These are phyloP conservation scores for Doris montereyensis DNA, from an alignment of 2,888 invertebrate species.

Conservation along the genomic window DNA sequence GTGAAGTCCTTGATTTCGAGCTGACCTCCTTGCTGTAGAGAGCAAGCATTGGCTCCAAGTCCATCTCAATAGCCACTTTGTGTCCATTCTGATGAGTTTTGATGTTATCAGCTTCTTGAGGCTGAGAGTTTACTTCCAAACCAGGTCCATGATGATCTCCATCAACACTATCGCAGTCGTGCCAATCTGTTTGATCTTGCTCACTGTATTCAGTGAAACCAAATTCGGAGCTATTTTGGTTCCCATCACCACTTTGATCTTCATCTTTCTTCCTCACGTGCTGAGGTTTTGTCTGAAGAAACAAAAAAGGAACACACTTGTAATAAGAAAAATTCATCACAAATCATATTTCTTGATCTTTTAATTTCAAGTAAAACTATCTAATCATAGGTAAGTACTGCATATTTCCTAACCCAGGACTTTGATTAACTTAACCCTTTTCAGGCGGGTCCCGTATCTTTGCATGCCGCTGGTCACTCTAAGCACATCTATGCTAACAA, in stretches of 20 bases:
- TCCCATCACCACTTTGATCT: neutral
- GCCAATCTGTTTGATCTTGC: slow-evolving; percentile 16
- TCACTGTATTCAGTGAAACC: neutral
- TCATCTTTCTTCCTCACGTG: slow-evolving; percentile 42
- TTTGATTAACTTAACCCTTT: too few relatives aligned
- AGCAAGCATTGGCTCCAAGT: slow-evolving; percentile 37
- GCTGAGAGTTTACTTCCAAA: neutral
- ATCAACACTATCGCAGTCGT: slow-evolving; percentile 35
- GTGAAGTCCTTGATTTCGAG: neutral
- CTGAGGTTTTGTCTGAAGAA: slow-evolving; percentile 39
- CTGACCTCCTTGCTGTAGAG: slow-evolving; percentile 30
- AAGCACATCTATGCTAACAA: too few relatives aligned
- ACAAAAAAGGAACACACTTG: neutral
- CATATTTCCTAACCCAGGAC: too few relatives aligned
- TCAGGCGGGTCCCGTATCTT: too few relatives aligned
- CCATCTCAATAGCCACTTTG: slow-evolving; percentile 40
- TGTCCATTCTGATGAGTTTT: slow-evolving; percentile 26
- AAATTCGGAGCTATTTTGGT: neutral
- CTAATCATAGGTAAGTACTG: too few relatives aligned
- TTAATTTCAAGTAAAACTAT: too few relatives aligned
- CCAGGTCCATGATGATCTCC: neutral
- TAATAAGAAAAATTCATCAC: too few relatives aligned
- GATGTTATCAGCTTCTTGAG: neutral
- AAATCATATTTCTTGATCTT: too few relatives aligned
- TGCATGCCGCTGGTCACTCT: too few relatives aligned